Conservation (phyloP, 2,113 vertebrate species). For the Cavia porcellus region DNA sequence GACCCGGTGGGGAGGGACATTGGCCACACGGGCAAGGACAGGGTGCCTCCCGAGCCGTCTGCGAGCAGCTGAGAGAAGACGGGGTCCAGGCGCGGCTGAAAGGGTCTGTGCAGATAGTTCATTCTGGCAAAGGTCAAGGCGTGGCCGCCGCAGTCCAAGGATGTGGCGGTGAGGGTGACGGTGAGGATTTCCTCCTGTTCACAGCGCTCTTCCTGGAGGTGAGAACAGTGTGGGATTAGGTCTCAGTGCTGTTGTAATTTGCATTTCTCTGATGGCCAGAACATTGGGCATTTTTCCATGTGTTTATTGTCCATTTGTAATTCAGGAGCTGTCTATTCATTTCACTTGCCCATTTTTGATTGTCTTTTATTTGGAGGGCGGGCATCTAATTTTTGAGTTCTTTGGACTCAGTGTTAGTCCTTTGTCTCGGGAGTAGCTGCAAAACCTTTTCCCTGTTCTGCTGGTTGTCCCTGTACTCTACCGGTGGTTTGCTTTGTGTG, state of each 20-base stretch:
- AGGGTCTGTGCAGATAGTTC: slow-evolving; percentile 44
- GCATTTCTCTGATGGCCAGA: neutral
- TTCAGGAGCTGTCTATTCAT: neutral
- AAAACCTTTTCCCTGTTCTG: neutral
- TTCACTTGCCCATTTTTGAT: neutral
- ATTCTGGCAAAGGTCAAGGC: neutral
- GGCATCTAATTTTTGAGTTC: neutral
- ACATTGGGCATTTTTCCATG: neutral
- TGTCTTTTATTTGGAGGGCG: neutral
- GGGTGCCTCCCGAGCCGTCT: neutral
- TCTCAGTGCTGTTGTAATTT: neutral
- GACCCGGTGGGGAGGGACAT: neutral
- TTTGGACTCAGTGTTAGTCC: neutral
- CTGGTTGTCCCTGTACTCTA: neutral
- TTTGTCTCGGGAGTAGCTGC: neutral
- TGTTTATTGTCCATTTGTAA: neutral
- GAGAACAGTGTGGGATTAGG: neutral
- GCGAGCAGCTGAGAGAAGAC: neutral
- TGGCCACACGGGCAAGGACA: neutral
- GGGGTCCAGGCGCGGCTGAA: neutral
- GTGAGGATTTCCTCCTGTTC: slow-evolving; percentile 7
- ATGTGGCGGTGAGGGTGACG: neutral
- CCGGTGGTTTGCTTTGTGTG: neutral
- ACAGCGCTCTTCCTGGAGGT: neutral
- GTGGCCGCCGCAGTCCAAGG: neutral